These are phyloP conservation scores for Cynaeus angustus DNA, from an alignment of 2,888 invertebrate genomes.

Conservation along the genomic window DNA sequence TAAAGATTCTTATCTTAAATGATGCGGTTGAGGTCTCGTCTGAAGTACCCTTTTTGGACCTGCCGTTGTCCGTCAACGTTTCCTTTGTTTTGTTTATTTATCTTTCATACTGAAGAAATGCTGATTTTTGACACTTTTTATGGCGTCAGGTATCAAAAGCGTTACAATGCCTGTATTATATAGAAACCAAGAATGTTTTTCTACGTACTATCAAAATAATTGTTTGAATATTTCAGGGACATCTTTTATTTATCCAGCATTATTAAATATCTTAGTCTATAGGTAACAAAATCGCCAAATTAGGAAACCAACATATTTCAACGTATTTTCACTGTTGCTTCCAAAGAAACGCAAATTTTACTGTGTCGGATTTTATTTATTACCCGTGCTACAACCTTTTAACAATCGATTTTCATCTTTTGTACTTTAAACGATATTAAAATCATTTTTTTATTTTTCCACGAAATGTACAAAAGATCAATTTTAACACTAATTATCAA, in stretches of 20 bases:
- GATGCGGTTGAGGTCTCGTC: conserved; percentile 59
- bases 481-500: too few relatives aligned
- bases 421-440: too few relatives aligned
- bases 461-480: too few relatives aligned
- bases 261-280: too few relatives aligned
- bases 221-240: conserved; percentile 32
- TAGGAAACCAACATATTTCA: too few relatives aligned
- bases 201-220: conserved; percentile 47
- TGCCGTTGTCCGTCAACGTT: conserved; percentile 61
- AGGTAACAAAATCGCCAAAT: too few relatives aligned
- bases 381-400: too few relatives aligned
- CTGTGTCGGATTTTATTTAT: too few relatives aligned
- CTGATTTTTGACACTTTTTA: conserved; percentile 62
- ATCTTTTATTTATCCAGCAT: conserved; percentile 13
- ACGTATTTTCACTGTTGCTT: too few relatives aligned
- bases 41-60: conserved; percentile 61
- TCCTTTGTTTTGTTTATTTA: conserved; percentile 61
- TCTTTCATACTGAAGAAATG: conserved; percentile 59
- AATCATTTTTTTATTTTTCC: too few relatives aligned
- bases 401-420: too few relatives aligned
- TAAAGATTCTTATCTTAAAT: conserved; percentile 64
- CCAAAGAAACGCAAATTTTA: too few relatives aligned
- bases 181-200: conserved; percentile 38
- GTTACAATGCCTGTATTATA: conserved; percentile 47
- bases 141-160: conserved; percentile 38